Evolutionary conservation across 2,888 invertebrate species (phyloP), one percentile per base, ranked within the genome.

Genomic region (Caenorhabditis wallacei): DNA sequence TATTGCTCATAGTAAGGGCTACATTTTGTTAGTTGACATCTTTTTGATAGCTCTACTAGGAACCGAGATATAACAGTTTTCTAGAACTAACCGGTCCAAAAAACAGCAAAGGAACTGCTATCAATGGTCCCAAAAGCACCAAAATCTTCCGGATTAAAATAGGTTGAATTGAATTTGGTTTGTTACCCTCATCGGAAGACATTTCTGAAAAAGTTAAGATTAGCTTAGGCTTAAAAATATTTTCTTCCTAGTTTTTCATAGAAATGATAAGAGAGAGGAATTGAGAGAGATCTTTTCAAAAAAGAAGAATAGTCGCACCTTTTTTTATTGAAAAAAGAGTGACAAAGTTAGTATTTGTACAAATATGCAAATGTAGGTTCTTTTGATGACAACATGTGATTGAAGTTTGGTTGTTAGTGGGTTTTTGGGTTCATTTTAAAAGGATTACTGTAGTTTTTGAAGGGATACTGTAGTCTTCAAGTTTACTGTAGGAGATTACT

Each of bases 21-120:
- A 40, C 13, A 40, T 10, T 40, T 40, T 40, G 4, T 13, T 13
- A 40, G 40, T 10, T 40, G 16, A 40, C 53, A 24, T 2, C 13
- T 24, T 54, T n/a, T 54, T 20, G 51, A 18, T 18, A 43, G 5
- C 11, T 43, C 2, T 18, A 5, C 46, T 2, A 48, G 30, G 8
- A 30, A 30, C 30, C 30, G 3, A 18, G 7, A 18, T 48, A 10
- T 13, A 43, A 54, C 8, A n/a, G n/a, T n/a, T n/a, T n/a, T n/a
- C 7, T 1, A 37, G 16, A 56, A n/a, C 81, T 69, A 37, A 82
- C 82, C 35, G 74, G 59, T 18, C 84, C 84, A 43, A 81, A 81
- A 48, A 84, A 81, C 30, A 84, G 37, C 40, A 84, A 26, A 11
- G 84, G 84, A 13, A 69, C 74, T 11, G 76, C 57, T 1, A 69